Evolutionary conservation across 2,113 vertebrate genomes (phyloP), one percentile per base, ranked within the genome.

Genomic region (Macrotus californicus): DNA sequence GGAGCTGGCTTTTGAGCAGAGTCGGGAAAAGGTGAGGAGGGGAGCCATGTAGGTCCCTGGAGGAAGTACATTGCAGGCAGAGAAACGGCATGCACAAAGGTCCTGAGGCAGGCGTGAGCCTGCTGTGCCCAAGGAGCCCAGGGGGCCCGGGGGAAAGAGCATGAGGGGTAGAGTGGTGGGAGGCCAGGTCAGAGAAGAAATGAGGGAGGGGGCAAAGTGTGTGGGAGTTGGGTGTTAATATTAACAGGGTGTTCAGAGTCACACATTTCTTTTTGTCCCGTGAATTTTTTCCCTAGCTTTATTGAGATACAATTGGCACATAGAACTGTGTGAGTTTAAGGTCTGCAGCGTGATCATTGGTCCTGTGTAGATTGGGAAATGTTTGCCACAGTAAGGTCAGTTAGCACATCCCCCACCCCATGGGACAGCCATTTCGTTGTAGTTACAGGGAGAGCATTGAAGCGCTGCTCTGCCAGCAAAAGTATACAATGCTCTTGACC

Each of bases 161-260:
- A 22, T 1, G 4, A 6, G 3, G 48, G 7, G 19, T 5, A 24
- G 54, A 48, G 48, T 2, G 41, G 3, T 4, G 7, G 3, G 1
- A 2, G 36, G 8, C 6, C 31, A 75, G 21, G 12, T 80, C 82
- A 54, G 48, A 48, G 67, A 79, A 41, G 46, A 83, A 48, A 18
- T 0, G 12, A 26, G 3, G 64, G 29, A 61, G 21, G 16, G 41
- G 13, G 13, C 34, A 75, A 72, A 39, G 48, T 9, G 31, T 7
- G 31, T 21, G 61, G 22, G 61, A 36, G 48, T 13, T 36, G 39
- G 31, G 16, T 56, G 13, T 72, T 29, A 41, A 41, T 31, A 22
- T 34, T 21, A 79, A 29, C 31, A 16, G 22, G 11, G n/a, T 1
- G 9, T 75, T 81, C 79, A 36, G 18, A 24, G 70, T 52, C 72